Conservation (phyloP, 2,797 vertebrate genomes). For the Gorsachius magnificus region DNA sequence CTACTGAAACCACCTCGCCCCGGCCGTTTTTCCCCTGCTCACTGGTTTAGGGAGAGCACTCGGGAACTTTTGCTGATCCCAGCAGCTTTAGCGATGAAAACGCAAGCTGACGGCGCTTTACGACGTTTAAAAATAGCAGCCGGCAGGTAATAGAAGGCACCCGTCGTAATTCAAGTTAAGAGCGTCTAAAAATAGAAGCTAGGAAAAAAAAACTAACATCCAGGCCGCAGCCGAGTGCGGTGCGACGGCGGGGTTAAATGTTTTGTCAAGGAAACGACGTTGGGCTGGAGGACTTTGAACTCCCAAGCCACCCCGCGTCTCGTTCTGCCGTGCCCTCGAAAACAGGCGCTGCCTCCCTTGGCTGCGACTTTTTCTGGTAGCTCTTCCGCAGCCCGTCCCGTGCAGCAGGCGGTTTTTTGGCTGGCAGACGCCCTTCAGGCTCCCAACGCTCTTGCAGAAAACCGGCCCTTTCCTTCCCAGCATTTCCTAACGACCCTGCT, state of each 20-base stretch:
- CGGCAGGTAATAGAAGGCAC: not conserved
- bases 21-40: accelerated
- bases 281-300: not conserved
- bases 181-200: not conserved
- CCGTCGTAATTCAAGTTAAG: not conserved
- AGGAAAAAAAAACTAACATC: not conserved
- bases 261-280: accelerated
- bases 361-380: not conserved
- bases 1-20: accelerated
- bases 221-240: accelerated
- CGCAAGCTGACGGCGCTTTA: accelerated
- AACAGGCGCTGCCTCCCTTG: not conserved
- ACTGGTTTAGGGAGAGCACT: accelerated
- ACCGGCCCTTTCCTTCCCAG: not conserved
- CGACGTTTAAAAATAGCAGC: not conserved
- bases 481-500: not conserved
- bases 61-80: not conserved
- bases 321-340: not conserved
- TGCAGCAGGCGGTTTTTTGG: not conserved
- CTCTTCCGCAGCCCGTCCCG: not conserved
- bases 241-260: not conserved
- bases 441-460: not conserved
- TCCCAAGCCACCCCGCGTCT: accelerated
- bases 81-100: not conserved
- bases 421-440: not conserved